Base-by-base conservation (phyloP, 1,140 invertebrate genomes). In the Drosophila sulfurigaster region DNA sequence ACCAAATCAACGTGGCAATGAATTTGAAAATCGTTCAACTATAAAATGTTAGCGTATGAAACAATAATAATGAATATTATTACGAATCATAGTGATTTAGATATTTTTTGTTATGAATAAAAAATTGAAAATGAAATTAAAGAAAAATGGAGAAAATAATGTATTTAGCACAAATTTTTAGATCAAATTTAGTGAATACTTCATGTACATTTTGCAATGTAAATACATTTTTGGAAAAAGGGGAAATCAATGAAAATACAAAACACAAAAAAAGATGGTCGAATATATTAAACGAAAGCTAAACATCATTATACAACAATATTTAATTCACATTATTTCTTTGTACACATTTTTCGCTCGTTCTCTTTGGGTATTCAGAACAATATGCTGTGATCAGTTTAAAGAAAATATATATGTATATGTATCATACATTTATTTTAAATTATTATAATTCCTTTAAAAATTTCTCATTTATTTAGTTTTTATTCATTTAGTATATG, bases 351-450 rank as follows among this genome's bases (percentile, higher is more conserved):
- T 32, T 65, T 58, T 64, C 30, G 32, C 64, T 73, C 56, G 52
- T 85, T 83, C 49, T 66, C 20, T 67, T 70, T 80, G 78, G 79
- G 79, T 87, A 82, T 82, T 82, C 73, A 65, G 57, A 79, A 74
- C 62, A 79, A 88, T 87, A 79, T 82, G 83, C 82, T 87, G 82
- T 87, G 82, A 87, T 87, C 82, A 79, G 72, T 87, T 25, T 87
- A 73, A 82, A 82, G 8, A 58, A 43, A 58, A 82, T 68, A 74
- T 73, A 80, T 74, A 56, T 58, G 28, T 43, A 82, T 68, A 74
- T 73, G 78, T 74, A 56, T 58, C 38, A 65, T 70, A 57, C 20
- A 28, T 56, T 57, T 45, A 62, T 60, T 67, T 66, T 15, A 75
- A 63, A 76, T 73, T 56, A 74, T 75, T 60, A 71, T 75, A 52